Conservation (phyloP, 2,113 vertebrate genomes). For the Diphyllodes magnificus region DNA sequence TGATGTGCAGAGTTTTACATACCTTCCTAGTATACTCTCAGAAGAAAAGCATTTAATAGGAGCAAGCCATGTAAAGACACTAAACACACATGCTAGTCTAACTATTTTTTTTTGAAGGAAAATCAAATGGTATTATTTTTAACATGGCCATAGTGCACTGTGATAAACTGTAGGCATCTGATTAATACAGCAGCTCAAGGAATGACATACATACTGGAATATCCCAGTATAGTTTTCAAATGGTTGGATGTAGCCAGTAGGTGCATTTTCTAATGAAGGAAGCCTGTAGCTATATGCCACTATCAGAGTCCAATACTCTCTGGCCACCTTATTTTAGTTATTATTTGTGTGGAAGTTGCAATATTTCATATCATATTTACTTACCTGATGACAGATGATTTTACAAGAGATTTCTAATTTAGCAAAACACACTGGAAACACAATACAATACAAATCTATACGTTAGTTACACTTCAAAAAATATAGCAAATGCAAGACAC, state of each 20-base stretch:
- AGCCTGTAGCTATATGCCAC: not conserved
- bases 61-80: not conserved
- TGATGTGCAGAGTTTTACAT: not conserved
- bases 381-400: not conserved
- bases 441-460: not conserved
- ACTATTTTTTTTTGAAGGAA: not conserved
- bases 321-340: not conserved
- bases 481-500: not conserved
- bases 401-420: not conserved
- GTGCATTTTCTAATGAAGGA: not conserved
- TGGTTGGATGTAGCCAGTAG: not conserved
- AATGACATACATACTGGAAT: not conserved
- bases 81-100: not conserved
- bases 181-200: not conserved
- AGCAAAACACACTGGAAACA: not conserved
- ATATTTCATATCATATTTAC: not conserved
- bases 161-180: not conserved
- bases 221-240: not conserved
- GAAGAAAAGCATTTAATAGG: not conserved
- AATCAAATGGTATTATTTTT: not conserved
- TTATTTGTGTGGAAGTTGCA: not conserved
- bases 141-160: not conserved
- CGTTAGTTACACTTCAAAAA: not conserved
- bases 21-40: not conserved
- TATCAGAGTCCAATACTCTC: not conserved